Conservation (phyloP, 2,113 vertebrate genomes). For the Pleuronectes platessa region DNA sequence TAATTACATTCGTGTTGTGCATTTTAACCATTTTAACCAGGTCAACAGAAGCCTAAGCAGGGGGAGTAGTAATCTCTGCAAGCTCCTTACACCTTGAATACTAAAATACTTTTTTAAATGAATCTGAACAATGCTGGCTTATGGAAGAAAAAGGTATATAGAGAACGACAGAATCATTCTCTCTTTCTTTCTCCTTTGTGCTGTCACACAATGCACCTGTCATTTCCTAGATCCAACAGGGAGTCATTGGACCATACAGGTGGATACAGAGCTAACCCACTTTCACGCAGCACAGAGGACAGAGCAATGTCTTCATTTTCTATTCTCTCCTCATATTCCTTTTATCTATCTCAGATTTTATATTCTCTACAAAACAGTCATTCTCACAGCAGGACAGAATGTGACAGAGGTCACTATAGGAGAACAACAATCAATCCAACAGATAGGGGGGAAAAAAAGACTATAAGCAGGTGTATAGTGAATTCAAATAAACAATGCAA, state of each 20-base stretch:
- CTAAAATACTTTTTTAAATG: constrained; percentile 28
- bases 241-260: constrained; percentile 21
- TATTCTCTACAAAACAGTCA: constrained; percentile 30
- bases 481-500: background rate
- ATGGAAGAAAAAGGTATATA: constrained; percentile 10
- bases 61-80: constrained; percentile 1
- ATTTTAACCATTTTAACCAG: constrained; percentile 38
- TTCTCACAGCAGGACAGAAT: constrained; percentile 24
- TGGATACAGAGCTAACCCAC: constrained; percentile 29
- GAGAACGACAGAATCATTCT: constrained; percentile 15
- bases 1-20: constrained; percentile 21
- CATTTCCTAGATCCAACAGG: constrained; percentile 17
- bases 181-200: constrained; percentile 26
- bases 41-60: constrained; percentile 6
- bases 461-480: constrained; percentile 10
- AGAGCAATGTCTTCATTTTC: constrained; percentile 39
- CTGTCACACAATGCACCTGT: constrained; percentile 38
- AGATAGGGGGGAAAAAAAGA: constrained; percentile 23
- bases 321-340: constrained; percentile 5
- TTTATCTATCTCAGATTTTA: constrained; percentile 1
- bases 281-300: constrained; percentile 28
- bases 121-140: constrained; percentile 16
- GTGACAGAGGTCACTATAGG: constrained; percentile 25
- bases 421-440: constrained; percentile 38
- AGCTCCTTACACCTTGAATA: constrained; percentile 21